Evolutionary conservation across 2,888 invertebrate genomes (phyloP).

Genomic region (Pimpla rufipes): DNA sequence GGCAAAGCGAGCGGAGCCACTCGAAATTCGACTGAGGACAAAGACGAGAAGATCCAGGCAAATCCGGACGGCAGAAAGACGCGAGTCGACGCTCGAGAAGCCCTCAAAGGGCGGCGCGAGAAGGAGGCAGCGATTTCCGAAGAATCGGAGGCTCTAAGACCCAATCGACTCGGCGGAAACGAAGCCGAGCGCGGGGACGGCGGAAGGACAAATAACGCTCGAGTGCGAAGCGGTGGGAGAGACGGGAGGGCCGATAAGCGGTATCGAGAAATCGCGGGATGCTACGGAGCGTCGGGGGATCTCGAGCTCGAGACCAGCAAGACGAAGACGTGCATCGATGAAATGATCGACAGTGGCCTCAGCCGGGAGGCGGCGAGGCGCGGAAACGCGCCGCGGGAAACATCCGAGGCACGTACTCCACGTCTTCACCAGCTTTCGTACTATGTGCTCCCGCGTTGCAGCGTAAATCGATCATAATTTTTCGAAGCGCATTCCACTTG

Average conservation of each 20-base stretch:
- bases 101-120: neutral
- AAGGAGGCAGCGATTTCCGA: conserved; percentile 12
- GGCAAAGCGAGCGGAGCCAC: neutral
- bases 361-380: conserved; percentile 33
- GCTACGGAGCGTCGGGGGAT: neutral
- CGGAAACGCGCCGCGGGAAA: neutral
- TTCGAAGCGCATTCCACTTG: too few species aligned
- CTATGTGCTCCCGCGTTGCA: neutral
- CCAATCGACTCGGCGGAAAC: neutral
- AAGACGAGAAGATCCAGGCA: neutral
- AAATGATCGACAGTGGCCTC: conserved; percentile 54
- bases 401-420: conserved; percentile 46
- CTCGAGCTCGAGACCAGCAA: conserved; percentile 31
- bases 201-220: conserved; percentile 1
- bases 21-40: neutral
- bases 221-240: conserved; percentile 30
- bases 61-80: neutral
- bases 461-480: too few species aligned
- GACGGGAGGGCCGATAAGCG: conserved; percentile 24
- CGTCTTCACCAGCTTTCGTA: neutral
- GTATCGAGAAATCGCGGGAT: conserved; percentile 3
- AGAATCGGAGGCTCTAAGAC: neutral
- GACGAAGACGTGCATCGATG: conserved; percentile 49
- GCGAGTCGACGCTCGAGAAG: neutral
- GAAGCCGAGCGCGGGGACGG: neutral